Evolutionary conservation across 1,140 invertebrate genomes (phyloP).

Genomic region (Maconellicoccus hirsutus): DNA sequence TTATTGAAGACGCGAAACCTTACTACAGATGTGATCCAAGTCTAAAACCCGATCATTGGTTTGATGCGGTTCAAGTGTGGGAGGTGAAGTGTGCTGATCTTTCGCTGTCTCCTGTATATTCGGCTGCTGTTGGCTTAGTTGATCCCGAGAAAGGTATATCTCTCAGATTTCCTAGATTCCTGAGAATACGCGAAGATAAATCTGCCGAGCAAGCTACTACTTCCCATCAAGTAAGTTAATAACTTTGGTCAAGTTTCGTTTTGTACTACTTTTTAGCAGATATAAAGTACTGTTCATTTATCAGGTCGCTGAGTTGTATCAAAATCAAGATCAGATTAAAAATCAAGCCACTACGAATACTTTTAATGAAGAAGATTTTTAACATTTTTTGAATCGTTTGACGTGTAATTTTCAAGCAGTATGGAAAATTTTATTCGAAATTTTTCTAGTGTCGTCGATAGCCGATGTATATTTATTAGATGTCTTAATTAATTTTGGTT

Average conservation of each 20-base stretch:
- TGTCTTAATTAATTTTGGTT: too few species aligned
- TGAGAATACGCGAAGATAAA: conserved; percentile 90
- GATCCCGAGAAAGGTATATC: conserved; percentile 91
- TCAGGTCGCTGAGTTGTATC: conserved; percentile 53
- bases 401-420: too few species aligned
- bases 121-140: conserved; percentile 77
- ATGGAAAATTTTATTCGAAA: too few species aligned
- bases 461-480: too few species aligned
- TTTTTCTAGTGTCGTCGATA: too few species aligned
- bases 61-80: conserved; percentile 86
- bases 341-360: conserved; percentile 37
- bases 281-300: conserved; percentile 23
- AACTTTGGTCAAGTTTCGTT: background rate
- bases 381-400: too few species aligned
- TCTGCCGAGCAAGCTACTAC: conserved; percentile 81
- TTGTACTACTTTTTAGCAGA: background rate
- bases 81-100: conserved; percentile 98
- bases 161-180: conserved; percentile 87
- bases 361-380: conserved; percentile 39
- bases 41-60: conserved; percentile 88
- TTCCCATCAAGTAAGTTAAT: conserved; percentile 63
- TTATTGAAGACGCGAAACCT: conserved; percentile 59
- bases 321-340: conserved; percentile 52
- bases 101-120: conserved; percentile 88
- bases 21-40: conserved; percentile 76